A percentile compares a stretch with the other conserved stretches of the same genome.
These are phyloP conservation scores for Todiramphus chloris DNA, from an alignment of 2,113 vertebrate species.

Conservation along the genomic window DNA sequence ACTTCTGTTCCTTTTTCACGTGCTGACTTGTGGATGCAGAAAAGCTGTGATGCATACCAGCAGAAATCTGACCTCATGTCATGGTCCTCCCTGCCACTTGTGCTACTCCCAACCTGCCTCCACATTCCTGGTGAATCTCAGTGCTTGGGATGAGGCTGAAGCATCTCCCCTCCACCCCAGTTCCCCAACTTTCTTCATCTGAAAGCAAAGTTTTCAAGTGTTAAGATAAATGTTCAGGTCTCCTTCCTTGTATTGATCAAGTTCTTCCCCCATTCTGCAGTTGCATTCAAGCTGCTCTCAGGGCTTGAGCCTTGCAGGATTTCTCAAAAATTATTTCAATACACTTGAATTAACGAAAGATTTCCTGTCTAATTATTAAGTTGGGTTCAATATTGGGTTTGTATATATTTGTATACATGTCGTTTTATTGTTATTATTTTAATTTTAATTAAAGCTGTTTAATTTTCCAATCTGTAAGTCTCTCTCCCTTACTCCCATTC, in stretches of 20 bases:
- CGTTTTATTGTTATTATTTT: neutral
- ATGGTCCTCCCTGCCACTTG: accelerated
- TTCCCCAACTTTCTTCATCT: neutral
- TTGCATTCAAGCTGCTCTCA: neutral
- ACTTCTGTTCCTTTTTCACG: neutral
- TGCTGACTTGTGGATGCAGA: neutral
- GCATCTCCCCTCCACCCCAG: no score
- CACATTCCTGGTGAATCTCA: neutral
- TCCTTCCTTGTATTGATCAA: neutral
- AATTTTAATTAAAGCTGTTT: neutral
- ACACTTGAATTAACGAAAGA: neutral
- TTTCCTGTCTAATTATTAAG: neutral
- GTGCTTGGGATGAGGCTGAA: neutral
- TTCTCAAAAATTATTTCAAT: neutral
- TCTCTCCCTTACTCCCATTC: neutral
- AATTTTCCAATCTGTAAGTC: no score
- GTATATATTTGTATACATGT: neutral
- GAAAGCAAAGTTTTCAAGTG: neutral
- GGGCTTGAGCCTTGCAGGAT: neutral
- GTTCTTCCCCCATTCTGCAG: neutral
- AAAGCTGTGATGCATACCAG: neutral
- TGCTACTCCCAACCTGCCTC: neutral
- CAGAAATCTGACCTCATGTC: neutral
- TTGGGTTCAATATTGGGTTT: neutral
- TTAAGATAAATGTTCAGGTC: neutral